Base-by-base conservation (phyloP, 2,797 vertebrate genomes). In the Anomalospiza imberbis region DNA sequence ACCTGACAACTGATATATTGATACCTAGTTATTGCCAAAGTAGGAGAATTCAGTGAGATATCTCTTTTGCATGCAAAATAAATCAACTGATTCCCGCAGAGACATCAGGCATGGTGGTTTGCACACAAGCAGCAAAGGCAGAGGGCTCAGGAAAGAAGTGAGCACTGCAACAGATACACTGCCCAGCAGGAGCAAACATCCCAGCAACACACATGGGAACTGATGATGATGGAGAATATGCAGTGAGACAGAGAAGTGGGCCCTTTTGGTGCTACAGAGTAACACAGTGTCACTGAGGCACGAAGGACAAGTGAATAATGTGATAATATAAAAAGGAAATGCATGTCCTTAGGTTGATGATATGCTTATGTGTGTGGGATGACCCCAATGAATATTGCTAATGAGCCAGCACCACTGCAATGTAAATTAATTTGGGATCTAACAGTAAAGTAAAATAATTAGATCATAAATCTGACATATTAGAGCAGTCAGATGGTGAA, bases 401-500 rank as follows among this genome's bases (percentile, higher is more conserved):
- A 93, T 65, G 61, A 94, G 86, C 87, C 93, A 93, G 81, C 67
- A 38, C 19, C 50, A 32, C 20, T 14, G 7, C 76, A 88, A 14
- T n/a, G 63, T 81, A 92, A 87, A 81, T 96, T 93, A 95, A 92
- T 94, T 93, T 94, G 62, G 60, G 78, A 75, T n/a, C 76, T 92
- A 89, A 87, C 36, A 62, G 54, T 89, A 87, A 90, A 82, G 36
- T 45, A 77, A 91, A 89, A 92, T 72, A 92, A 92, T 54, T 34
- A 83, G 84, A 57, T 95, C 9, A 0, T 94, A 96, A 97, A 97
- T 88, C 92, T 93, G 94, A 96, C 76, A 88, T 62, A 96, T 96
- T 91, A 94, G 70, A 83, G 45, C 38, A 70, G 66, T 96, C 83
- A 89, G 60, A 91, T 76, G 62, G 71, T 36, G 9, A 88, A 96